Conservation (phyloP, 2,113 vertebrate genomes). For the Merops nubicus region DNA sequence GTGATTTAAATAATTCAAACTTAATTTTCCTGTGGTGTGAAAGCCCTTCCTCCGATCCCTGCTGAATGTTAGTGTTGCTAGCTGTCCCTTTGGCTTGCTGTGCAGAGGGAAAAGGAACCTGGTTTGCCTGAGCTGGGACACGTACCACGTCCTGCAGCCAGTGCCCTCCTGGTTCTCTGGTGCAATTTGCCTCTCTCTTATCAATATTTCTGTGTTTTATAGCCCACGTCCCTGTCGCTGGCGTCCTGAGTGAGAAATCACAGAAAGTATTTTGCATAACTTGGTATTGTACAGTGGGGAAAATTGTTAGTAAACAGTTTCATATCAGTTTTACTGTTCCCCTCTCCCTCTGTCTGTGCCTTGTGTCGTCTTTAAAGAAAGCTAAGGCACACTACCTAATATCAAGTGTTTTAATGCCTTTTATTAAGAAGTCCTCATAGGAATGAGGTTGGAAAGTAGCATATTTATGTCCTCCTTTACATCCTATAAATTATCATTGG, state of each 20-base stretch:
- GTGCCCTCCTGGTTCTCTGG: not conserved
- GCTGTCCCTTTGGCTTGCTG: not conserved
- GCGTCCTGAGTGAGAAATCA: not conserved
- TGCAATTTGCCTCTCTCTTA: not conserved
- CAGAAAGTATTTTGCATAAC: not conserved
- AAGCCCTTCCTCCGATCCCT: not conserved
- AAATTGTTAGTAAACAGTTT: not conserved
- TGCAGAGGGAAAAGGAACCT: not conserved
- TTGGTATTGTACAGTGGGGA: not conserved
- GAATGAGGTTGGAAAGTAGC: not conserved
- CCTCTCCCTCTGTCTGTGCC: not conserved
- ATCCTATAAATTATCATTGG: not conserved
- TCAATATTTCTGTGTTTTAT: not conserved
- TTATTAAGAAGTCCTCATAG: not conserved
- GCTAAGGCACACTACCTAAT: not conserved
- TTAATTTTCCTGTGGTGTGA: not conserved
- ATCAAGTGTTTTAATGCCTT: not conserved
- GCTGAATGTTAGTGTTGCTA: not conserved
- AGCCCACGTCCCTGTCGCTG: not conserved
- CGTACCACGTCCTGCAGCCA: not conserved
- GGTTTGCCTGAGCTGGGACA: not conserved
- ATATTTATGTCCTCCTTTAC: not conserved
- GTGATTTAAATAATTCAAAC: not conserved
- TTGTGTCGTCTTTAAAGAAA: not conserved
- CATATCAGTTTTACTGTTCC: accelerated